Evolutionary conservation across 2,888 invertebrate genomes (phyloP).

Genomic region (Hemistola chrysoprasaria): DNA sequence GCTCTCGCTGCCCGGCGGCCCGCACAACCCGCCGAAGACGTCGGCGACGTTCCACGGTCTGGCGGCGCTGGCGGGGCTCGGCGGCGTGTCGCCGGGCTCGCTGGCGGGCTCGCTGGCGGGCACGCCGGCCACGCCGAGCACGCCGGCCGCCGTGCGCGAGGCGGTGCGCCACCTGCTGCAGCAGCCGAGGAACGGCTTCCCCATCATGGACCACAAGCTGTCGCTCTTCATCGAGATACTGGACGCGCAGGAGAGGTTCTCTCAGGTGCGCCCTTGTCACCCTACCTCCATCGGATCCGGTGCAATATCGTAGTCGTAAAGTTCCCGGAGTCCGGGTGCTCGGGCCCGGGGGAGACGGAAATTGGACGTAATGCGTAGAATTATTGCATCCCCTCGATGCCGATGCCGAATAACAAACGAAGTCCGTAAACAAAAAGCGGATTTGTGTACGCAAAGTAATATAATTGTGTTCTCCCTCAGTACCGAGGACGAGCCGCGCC

Average conservation of each 20-base stretch:
- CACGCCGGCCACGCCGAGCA: constrained; percentile 74
- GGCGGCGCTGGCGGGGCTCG: constrained; percentile 55
- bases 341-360: constrained; percentile 2
- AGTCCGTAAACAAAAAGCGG: constrained; percentile 25
- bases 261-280: constrained; percentile 83
- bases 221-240: constrained; percentile 91
- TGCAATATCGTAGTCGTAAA: constrained; percentile 11
- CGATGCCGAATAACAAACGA: constrained; percentile 15
- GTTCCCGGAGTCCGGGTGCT: constrained; percentile 2
- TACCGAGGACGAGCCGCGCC: no score
- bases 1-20: constrained; percentile 80
- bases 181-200: constrained; percentile 88
- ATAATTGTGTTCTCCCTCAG: constrained; percentile 27
- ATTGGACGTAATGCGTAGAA: constrained; percentile 15
- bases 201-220: constrained; percentile 89
- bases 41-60: constrained; percentile 85
- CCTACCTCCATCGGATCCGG: not conserved
- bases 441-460: constrained; percentile 32
- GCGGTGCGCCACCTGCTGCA: constrained; percentile 86
- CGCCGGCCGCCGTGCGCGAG: constrained; percentile 85
- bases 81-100: constrained; percentile 52
- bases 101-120: constrained; percentile 56
- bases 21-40: constrained; percentile 77
- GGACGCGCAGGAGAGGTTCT: constrained; percentile 91
- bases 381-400: constrained; percentile 13